These are phyloP conservation scores for Indicator indicator DNA, from an alignment of 2,113 vertebrate genomes.

Conservation along the genomic window DNA sequence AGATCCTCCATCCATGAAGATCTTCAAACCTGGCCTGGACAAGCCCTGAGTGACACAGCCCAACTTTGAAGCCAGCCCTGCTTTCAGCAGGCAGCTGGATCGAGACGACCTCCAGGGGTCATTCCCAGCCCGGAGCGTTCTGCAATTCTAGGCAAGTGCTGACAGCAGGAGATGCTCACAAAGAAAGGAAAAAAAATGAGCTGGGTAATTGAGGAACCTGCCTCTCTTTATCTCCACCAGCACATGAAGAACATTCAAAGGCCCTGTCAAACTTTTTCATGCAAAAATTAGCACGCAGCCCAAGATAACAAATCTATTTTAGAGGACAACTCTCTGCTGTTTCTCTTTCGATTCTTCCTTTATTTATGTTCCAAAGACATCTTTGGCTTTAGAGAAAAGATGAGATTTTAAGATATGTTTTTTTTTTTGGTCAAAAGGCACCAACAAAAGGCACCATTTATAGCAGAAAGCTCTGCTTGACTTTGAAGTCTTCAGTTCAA, in stretches of 20 bases:
- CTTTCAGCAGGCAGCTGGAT: rapidly evolving
- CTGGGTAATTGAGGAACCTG: slow-evolving; percentile 30
- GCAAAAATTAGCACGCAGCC: slow-evolving; percentile 30
- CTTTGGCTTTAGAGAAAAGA: slow-evolving; percentile 22
- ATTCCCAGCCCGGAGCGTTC: background rate
- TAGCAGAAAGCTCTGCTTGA: background rate
- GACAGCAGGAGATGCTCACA: background rate
- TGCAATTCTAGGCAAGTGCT: background rate
- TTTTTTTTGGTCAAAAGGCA: slow-evolving; percentile 34
- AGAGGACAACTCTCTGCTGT: slow-evolving; percentile 31
- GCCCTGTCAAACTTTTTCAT: background rate
- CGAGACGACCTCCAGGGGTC: background rate
- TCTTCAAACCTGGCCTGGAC: background rate
- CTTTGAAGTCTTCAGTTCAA: slow-evolving; percentile 46
- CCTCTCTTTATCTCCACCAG: background rate
- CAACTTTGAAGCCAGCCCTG: background rate
- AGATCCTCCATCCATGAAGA: background rate
- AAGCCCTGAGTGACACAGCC: rapidly evolving
- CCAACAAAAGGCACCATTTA: slow-evolving; percentile 53
- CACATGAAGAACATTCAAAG: slow-evolving; percentile 11
- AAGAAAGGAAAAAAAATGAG: background rate
- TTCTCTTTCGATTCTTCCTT: slow-evolving; percentile 22
- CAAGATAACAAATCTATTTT: slow-evolving; percentile 34
- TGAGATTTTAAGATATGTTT: slow-evolving; percentile 8
- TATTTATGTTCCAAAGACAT: slow-evolving; percentile 52